Percentiles rank a stretch among this genome's conserved stretches.
phyloP scores from a whole-genome alignment of 1,140 invertebrate genomes.

The Caerostris darwini region DNA sequence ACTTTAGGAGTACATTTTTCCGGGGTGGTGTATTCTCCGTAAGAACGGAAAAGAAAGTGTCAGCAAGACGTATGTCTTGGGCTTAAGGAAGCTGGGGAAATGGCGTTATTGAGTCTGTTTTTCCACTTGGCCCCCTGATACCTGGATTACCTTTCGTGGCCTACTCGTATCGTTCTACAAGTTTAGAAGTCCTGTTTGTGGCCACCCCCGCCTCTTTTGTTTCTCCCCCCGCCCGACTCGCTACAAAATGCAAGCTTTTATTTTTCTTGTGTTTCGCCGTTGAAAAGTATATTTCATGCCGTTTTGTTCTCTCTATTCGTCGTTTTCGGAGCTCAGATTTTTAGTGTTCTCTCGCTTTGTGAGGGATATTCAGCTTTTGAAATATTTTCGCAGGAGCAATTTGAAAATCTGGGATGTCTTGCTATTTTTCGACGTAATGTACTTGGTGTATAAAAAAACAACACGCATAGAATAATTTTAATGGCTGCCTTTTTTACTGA shows the following conservation, averaged over 20 bases:
- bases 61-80: constrained; percentile 74
- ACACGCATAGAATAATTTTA: too few relatives aligned
- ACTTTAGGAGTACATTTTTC: constrained; percentile 14
- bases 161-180: background rate
- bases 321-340: too few relatives aligned
- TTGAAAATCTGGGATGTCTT: too few relatives aligned
- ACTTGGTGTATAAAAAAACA: too few relatives aligned
- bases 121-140: constrained; percentile 60
- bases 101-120: constrained; percentile 73
- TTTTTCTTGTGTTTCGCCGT: background rate
- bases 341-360: background rate
- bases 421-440: too few relatives aligned
- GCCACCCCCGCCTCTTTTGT: background rate
- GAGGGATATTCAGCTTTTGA: background rate
- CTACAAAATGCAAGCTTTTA: background rate
- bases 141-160: constrained; percentile 57
- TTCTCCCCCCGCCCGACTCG: background rate
- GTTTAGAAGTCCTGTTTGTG: background rate
- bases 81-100: constrained; percentile 50
- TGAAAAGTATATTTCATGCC: background rate
- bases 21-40: background rate
- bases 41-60: constrained; percentile 55
- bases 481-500: too few relatives aligned
- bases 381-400: background rate
- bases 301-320: background rate